Evolutionary conservation across 2,113 vertebrate species (phyloP), one percentile per base, ranked within the genome.

Genomic region (Climacteris rufus): DNA sequence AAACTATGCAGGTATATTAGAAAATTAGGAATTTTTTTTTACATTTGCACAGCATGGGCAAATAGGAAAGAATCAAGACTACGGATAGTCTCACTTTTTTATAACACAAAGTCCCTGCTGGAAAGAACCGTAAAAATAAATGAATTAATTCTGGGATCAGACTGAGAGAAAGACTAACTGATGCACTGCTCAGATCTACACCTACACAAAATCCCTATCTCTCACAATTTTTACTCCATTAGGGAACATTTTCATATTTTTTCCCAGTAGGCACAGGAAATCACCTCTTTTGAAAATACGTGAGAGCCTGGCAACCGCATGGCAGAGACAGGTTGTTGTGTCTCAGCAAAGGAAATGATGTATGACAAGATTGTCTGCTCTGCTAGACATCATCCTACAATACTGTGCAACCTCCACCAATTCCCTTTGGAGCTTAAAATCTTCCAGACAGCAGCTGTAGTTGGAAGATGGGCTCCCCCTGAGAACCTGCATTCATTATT

Each of bases 171-270:
- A 87, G 83, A 50, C 15, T 75, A 83, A 74, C 39, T 56, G 84
- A 69, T 79, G 39, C 27, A 76, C 30, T 75, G 54, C 86, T 93
- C 70, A 69, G 45, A 76, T 69, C 63, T 89, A 75, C 78, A 87
- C 66, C 77, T 71, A 68, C 89, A 84, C 57, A 6, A 61, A 91
- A 50, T 77, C 45, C 66, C 33, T 45, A 4, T 78, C 28, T 39
- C 28, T 50, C 60, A 61, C 56, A 69, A 47, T 77, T 94, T 87
- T 90, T 90, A 85, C 61, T 68, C 93, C 87, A 89, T 95, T 76
- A 86, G 52, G 61, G 59, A 87, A 11, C 65, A 30, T 91, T 93
- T 89, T 91, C n/a, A 13, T 65, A 17, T 76, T 77, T 88, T 74
- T 50, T 42, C 57, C 66, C 42, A 66, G 30, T 13, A 79, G 63